A percentile compares a stretch with the other conserved stretches of the same genome.
phyloP scores from a whole-genome alignment of 2,797 vertebrate species.

The Buceros bicornis region DNA sequence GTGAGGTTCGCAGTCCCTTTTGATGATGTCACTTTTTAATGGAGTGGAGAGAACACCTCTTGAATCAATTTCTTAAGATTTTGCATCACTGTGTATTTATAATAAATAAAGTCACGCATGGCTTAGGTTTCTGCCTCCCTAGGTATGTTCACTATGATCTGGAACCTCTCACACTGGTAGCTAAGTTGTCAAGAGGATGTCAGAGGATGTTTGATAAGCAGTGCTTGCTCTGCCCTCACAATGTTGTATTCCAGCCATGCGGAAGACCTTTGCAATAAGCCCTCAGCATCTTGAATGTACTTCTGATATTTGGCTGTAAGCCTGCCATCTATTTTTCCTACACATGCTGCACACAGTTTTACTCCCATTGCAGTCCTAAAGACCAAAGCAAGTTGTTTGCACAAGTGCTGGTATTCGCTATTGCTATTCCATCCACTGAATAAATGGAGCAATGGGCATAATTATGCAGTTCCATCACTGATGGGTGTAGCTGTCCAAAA shows the following conservation, averaged over 20 bases:
- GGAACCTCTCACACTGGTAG: not conserved
- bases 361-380: not conserved
- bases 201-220: not conserved
- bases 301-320: not conserved
- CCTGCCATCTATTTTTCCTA: not conserved
- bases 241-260: not conserved
- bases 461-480: not conserved
- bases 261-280: not conserved
- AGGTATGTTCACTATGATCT: not conserved
- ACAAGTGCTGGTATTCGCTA: not conserved
- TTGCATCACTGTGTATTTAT: slow-evolving; percentile 3
- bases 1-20: not conserved
- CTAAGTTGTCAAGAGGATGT: not conserved
- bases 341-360: not conserved
- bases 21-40: slow-evolving; percentile 27
- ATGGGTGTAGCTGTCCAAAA: not conserved
- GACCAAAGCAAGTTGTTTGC: not conserved
- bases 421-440: not conserved
- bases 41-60: not conserved
- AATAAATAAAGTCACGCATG: not conserved
- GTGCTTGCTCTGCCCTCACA: not conserved
- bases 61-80: not conserved
- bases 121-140: slow-evolving; percentile 21
- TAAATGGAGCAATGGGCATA: not conserved
- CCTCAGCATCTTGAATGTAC: not conserved